Evolutionary conservation across 2,113 vertebrate species (phyloP).

Genomic region (Ivindomyrus marchei): DNA sequence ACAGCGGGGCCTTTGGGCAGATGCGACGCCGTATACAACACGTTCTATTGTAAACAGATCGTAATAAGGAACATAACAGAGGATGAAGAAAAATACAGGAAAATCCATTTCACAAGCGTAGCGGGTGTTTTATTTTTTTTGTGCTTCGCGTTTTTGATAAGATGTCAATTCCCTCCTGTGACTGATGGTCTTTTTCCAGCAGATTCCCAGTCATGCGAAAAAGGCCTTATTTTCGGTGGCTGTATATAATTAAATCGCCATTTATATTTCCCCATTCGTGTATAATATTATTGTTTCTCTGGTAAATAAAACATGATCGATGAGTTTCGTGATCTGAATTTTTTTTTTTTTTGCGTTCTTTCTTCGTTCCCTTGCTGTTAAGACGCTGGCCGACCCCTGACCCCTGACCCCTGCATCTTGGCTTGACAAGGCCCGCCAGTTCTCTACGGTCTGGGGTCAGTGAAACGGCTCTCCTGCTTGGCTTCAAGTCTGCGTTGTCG

Average conservation of each 20-base stretch:
- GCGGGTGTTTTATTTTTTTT: neutral
- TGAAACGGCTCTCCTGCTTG: constrained; percentile 7
- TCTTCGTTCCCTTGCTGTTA: neutral
- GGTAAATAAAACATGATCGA: constrained; percentile 16
- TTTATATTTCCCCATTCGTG: neutral
- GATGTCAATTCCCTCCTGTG: constrained; percentile 1
- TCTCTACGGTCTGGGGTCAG: neutral
- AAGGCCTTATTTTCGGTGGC: neutral
- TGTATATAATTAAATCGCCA: neutral
- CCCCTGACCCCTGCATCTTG: neutral
- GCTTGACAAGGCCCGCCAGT: neutral
- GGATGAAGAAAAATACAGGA: constrained; percentile 15
- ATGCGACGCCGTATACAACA: constrained; percentile 54
- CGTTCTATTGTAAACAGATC: constrained; percentile 53
- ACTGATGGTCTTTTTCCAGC: neutral
- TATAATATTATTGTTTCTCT: constrained; percentile 12
- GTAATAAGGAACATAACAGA: constrained; percentile 49
- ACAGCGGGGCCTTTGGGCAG: constrained; percentile 34
- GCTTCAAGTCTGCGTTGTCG: neutral
- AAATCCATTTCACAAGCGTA: neutral
- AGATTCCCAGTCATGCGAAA: constrained; percentile 7
- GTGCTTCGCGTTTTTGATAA: neutral
- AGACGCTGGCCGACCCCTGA: neutral
- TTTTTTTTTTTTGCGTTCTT: neutral
- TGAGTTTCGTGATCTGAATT: neutral